phyloP scores from a whole-genome alignment of 2,113 vertebrate genomes.

The Varanus salvator region DNA sequence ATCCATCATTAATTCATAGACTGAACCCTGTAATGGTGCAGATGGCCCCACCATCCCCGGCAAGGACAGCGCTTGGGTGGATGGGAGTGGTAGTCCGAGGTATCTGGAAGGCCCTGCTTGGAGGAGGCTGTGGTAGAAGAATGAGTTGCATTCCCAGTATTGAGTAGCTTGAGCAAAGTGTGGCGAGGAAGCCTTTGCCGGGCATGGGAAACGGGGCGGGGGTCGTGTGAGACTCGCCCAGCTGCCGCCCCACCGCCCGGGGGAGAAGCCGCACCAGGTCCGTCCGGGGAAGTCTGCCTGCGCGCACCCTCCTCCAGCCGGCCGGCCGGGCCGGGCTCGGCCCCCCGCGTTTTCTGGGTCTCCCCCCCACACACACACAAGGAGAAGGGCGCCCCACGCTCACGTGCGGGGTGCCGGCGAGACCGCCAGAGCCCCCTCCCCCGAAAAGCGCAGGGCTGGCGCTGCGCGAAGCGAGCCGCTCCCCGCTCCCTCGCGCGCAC shows the following conservation, averaged over 20 bases:
- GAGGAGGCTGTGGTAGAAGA: not conserved
- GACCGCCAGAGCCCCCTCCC: not conserved
- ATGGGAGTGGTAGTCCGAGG: too few species aligned
- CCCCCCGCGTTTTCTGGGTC: not conserved
- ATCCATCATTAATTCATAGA: too few species aligned
- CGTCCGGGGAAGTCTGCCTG: not conserved
- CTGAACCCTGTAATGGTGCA: too few species aligned
- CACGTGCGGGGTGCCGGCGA: not conserved
- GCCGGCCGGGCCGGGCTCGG: not conserved
- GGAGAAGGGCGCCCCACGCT: not conserved
- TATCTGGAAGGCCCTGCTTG: too few species aligned
- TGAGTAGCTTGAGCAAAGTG: not conserved
- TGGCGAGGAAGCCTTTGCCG: not conserved
- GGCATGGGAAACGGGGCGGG: not conserved
- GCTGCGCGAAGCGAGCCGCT: not conserved
- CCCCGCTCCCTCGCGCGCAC: too few species aligned
- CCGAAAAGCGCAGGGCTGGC: not conserved
- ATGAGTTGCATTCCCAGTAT: not conserved
- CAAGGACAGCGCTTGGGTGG: too few species aligned
- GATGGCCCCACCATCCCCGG: too few species aligned
- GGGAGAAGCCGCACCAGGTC: not conserved
- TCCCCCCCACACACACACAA: not conserved
- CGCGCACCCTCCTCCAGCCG: not conserved
- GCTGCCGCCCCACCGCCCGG: not conserved
- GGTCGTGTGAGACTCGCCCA: not conserved